These are phyloP conservation scores for Battus philenor DNA, from an alignment of 1,140 invertebrate species.

Conservation along the genomic window DNA sequence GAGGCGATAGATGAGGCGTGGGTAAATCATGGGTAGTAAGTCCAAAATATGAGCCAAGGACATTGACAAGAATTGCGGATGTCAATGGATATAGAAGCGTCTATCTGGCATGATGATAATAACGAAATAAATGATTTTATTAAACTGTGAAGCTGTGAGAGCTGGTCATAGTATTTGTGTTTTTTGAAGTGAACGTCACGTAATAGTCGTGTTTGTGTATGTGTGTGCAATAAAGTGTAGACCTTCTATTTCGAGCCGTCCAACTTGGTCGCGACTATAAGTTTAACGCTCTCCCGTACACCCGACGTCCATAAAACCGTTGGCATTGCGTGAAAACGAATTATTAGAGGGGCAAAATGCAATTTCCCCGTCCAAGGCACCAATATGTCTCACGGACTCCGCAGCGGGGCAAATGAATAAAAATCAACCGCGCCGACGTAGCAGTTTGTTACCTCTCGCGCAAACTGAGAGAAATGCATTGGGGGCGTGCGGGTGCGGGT, in stretches of 20 bases:
- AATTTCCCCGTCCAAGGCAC: conserved; percentile 39
- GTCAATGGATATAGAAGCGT: too few relatives aligned
- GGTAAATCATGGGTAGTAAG: too few relatives aligned
- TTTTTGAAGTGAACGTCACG: too few relatives aligned
- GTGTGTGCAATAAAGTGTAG: background rate
- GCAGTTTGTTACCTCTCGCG: conserved; percentile 28
- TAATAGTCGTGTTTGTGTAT: background rate
- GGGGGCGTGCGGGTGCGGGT: background rate
- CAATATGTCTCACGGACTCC: conserved; percentile 38
- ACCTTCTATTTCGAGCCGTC: background rate
- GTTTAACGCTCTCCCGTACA: too few relatives aligned
- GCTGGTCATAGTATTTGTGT: too few relatives aligned
- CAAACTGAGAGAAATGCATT: conserved; percentile 29
- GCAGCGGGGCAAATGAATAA: conserved; percentile 41
- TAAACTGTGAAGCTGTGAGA: too few relatives aligned
- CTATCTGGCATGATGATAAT: too few relatives aligned
- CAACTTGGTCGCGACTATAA: too few relatives aligned
- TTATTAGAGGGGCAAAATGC: conserved; percentile 39
- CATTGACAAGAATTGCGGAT: too few relatives aligned
- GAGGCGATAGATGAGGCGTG: too few relatives aligned
- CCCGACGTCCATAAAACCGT: conserved; percentile 14
- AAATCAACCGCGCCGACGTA: conserved; percentile 39
- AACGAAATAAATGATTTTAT: too few relatives aligned
- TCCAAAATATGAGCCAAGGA: too few relatives aligned
- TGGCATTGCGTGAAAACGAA: conserved; percentile 27